Base-by-base conservation (phyloP, 92 coral and sea anemone genomes). In the Siderastrea radians region DNA sequence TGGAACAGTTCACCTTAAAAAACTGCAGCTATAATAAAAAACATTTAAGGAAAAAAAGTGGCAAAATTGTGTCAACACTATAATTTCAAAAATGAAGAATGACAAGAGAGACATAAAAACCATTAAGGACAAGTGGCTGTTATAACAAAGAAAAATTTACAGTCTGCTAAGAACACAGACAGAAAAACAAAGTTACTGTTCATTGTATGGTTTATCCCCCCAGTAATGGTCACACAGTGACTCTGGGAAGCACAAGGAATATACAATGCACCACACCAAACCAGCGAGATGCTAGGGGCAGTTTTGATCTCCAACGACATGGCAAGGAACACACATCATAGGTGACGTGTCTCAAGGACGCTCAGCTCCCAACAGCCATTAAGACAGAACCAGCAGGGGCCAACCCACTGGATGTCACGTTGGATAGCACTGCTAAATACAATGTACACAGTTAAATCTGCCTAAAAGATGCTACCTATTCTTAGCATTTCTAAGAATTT, bases 201-300 rank as follows among this genome's bases (percentile, higher is more conserved):
- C 93, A 94, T 91, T 94, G 96, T 90, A 94, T 94, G 95, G 95
- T 89, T 85, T 91, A 92, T 88, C 91, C 83, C 81, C 94, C 92
- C 93, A 91, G 94, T 93, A 72, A 93, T 71, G 64, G 92, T 50
- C 86, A 90, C 93, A 90, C n/a, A 84, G 88, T 85, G 86, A 78
- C 98, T 95, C 92, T 90, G 87, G 89, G 94, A 94, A 91, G 87
- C 98, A 90, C 98, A 94, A 95, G 98, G 98, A 94, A 94, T 94
- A 92, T 92, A 92, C 95, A 95, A 81, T 74, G 87, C 88, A 90
- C 95, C 84, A 80, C 98, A 85, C 98, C 93, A 82, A 93, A 83
- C 93, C 93, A 93, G 95, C 72, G 70, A 83, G 74, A 86, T 54
- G 87, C 94, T 69, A 87, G 93, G 95, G 98, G 94, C 86, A 91